Conservation (phyloP, 2,113 vertebrate genomes). For the Bungarus multicinctus region DNA sequence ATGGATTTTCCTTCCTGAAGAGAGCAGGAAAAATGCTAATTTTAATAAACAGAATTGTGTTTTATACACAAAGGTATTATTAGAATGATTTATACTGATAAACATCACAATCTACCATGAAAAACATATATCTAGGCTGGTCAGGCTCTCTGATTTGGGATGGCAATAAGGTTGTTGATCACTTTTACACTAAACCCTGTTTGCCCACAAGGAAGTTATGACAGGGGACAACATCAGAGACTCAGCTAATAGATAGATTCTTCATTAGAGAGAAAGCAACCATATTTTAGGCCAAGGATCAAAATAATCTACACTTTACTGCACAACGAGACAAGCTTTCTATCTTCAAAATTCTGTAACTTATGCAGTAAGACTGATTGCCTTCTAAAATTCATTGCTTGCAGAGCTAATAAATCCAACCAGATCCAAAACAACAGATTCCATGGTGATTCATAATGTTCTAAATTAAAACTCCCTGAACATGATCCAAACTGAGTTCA, state of each 20-base stretch:
- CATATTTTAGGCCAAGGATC: background rate
- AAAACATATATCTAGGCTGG: background rate
- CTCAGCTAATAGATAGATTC: background rate
- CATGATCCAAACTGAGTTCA: background rate
- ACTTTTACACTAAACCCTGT: conserved; percentile 7
- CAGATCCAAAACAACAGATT: background rate
- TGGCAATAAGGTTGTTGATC: background rate
- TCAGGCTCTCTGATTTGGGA: background rate
- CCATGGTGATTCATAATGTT: background rate
- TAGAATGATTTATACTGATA: conserved; percentile 27
- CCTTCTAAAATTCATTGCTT: background rate
- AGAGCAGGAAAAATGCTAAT: background rate
- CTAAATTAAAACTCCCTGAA: background rate
- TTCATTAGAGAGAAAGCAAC: background rate
- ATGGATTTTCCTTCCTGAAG: conserved; percentile 8
- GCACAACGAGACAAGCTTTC: background rate
- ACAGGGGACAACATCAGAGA: background rate
- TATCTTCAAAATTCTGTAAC: background rate
- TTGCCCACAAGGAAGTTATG: background rate
- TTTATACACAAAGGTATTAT: conserved; percentile 18
- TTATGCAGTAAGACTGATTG: background rate
- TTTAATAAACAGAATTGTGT: conserved; percentile 26
- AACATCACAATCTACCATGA: background rate
- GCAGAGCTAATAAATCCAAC: background rate
- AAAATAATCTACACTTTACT: background rate